Percentiles rank a stretch among this genome's conserved stretches.
Evolutionary conservation across 2,888 invertebrate genomes (phyloP).

Genomic region (Lithophane socia): DNA sequence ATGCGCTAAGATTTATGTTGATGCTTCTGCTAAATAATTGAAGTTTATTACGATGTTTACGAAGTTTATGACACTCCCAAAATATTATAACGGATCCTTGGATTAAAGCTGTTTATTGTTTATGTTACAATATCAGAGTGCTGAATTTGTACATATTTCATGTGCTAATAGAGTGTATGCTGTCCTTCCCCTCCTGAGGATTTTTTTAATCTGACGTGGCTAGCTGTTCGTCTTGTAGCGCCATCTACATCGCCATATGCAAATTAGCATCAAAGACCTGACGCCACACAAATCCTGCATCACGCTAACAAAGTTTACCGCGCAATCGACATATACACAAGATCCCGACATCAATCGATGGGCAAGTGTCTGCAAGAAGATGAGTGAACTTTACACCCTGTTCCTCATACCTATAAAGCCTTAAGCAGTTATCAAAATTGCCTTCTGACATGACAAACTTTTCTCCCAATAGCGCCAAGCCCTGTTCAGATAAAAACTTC

Average conservation of each 20-base stretch:
- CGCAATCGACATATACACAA: too few relatives aligned
- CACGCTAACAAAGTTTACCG: too few relatives aligned
- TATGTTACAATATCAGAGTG: not conserved
- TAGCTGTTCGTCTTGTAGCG: too few relatives aligned
- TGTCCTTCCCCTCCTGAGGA: too few relatives aligned
- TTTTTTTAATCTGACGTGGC: too few relatives aligned
- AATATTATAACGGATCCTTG: conserved; percentile 41
- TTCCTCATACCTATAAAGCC: too few relatives aligned
- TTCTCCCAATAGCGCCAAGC: not conserved
- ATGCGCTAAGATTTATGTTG: conserved; percentile 53
- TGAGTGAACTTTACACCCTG: too few relatives aligned
- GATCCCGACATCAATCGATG: too few relatives aligned
- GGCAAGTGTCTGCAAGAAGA: too few relatives aligned
- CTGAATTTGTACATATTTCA: not conserved
- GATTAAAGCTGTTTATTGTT: not conserved
- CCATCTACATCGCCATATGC: too few relatives aligned
- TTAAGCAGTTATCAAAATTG: not conserved
- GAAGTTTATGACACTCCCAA: conserved; percentile 20
- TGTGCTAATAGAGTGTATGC: not conserved
- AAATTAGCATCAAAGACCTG: too few relatives aligned
- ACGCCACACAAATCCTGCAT: too few relatives aligned
- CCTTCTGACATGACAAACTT: not conserved
- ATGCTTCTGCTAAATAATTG: conserved; percentile 49
- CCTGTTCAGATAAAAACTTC: not conserved
- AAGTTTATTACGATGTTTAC: conserved; percentile 22